These are phyloP conservation scores for Tiaroga cobitis DNA, from an alignment of 2,797 vertebrate genomes.

Conservation along the genomic window DNA sequence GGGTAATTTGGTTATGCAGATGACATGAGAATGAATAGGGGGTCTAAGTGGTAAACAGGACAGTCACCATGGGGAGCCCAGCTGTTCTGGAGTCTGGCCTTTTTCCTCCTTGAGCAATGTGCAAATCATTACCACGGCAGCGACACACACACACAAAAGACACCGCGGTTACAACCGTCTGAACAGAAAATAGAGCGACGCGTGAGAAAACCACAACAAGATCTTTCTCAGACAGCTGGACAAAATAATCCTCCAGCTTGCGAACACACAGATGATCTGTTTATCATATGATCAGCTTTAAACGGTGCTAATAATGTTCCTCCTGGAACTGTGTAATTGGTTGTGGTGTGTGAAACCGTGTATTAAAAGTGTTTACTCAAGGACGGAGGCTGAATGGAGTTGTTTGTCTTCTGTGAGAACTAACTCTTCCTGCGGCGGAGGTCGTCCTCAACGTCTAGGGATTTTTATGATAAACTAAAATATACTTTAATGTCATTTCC, in stretches of 20 bases:
- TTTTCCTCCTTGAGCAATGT: slow-evolving; percentile 25
- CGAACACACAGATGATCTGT: not conserved
- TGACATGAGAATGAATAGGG: not conserved
- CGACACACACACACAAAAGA: slow-evolving; percentile 8
- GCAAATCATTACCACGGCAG: slow-evolving; percentile 31
- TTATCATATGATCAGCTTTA: not conserved
- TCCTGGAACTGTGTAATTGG: not conserved
- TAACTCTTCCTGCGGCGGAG: not conserved
- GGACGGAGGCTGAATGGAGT: slow-evolving; percentile 20
- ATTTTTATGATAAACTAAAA: not conserved
- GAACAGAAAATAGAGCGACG: not conserved
- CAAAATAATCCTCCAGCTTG: not conserved
- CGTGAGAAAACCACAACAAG: slow-evolving; percentile 13
- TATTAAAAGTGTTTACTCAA: slow-evolving; percentile 14
- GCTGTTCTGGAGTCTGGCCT: slow-evolving; percentile 47
- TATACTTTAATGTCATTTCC: not conserved
- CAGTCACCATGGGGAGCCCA: slow-evolving; percentile 45
- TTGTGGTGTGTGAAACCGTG: slow-evolving; percentile 10
- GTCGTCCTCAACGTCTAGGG: slow-evolving; percentile 1
- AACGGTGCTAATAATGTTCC: not conserved
- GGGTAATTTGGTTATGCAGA: slow-evolving; percentile 28
- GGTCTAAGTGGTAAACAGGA: slow-evolving; percentile 23
- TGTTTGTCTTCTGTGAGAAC: slow-evolving; percentile 19
- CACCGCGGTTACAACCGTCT: slow-evolving; percentile 5
- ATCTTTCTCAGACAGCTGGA: slow-evolving; percentile 10